These are phyloP conservation scores for Ophioderma brevispina DNA, from an alignment of 35 echinoderm and acorn worm genomes.

Conservation along the genomic window DNA sequence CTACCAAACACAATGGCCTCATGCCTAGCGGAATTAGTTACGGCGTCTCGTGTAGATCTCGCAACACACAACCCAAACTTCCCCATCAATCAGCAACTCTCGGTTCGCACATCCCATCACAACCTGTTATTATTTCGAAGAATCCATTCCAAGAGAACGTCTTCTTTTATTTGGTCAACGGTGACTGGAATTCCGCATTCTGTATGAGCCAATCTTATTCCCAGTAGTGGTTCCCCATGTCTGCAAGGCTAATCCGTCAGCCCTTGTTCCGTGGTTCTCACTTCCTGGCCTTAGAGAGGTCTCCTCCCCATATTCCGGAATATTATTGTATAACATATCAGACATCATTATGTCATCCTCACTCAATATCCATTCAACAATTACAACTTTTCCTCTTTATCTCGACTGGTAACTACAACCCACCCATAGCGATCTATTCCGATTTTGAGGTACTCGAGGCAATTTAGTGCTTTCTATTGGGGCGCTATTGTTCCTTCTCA, in stretches of 20 bases:
- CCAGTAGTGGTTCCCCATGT: background rate
- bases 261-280: background rate
- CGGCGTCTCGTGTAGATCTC: too few relatives aligned
- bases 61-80: too few relatives aligned
- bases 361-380: background rate
- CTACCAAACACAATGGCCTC: too few relatives aligned
- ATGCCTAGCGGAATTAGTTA: too few relatives aligned
- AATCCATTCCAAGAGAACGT: constrained; percentile 25
- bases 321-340: background rate
- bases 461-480: too few relatives aligned
- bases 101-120: constrained; percentile 16
- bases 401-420: too few relatives aligned
- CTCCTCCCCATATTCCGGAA: background rate
- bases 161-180: background rate
- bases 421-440: too few relatives aligned
- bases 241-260: background rate
- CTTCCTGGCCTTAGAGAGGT: background rate
- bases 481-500: too few relatives aligned
- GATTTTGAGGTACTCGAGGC: too few relatives aligned
- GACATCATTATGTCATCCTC: background rate
- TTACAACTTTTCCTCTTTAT: too few relatives aligned
- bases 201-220: background rate
- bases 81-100: too few relatives aligned
- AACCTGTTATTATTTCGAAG: background rate
- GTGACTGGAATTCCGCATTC: background rate